Percentiles rank a stretch among this genome's conserved stretches.
These are phyloP conservation scores for Drosophila barbarae DNA, from an alignment of 2,888 invertebrate species.

Conservation along the genomic window DNA sequence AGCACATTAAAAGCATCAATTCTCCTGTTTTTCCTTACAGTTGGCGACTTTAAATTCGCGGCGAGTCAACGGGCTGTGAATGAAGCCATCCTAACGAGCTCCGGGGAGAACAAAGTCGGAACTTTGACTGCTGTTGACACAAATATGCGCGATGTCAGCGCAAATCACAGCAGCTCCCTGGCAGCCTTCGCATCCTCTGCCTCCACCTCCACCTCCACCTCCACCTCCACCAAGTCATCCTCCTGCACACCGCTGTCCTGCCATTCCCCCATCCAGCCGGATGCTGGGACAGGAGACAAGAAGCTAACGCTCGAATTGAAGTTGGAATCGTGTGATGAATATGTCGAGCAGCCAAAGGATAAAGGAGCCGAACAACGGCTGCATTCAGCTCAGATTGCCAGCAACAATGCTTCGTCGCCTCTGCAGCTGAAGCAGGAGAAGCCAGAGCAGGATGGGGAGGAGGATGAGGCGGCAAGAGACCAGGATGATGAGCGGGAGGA, in stretches of 20 bases:
- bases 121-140: slow-evolving; percentile 62
- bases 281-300: slow-evolving; percentile 15
- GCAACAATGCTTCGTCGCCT: slow-evolving; percentile 51
- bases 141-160: slow-evolving; percentile 71
- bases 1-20: slow-evolving; percentile 42
- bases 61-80: slow-evolving; percentile 35
- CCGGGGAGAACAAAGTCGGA: slow-evolving; percentile 33
- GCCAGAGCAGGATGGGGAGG: slow-evolving; percentile 4
- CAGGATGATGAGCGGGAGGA: slow-evolving; percentile 16
- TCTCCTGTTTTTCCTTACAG: slow-evolving; percentile 34
- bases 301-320: slow-evolving; percentile 45
- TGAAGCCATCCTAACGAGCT: slow-evolving; percentile 50
- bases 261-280: slow-evolving; percentile 21
- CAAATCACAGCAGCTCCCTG: slow-evolving; percentile 51
- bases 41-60: slow-evolving; percentile 55
- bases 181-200: slow-evolving; percentile 11
- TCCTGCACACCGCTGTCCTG: slow-evolving; percentile 7
- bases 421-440: slow-evolving; percentile 50
- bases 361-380: slow-evolving; percentile 37
- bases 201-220: slow-evolving; percentile 4
- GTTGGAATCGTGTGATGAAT: slow-evolving; percentile 60
- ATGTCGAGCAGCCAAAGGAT: slow-evolving; percentile 44
- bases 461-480: background rate
- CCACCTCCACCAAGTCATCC: slow-evolving; percentile 12
- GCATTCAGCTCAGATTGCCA: slow-evolving; percentile 37